These are phyloP conservation scores for Cyprinodon diabolis DNA, from an alignment of 2,797 vertebrate genomes.

Conservation along the genomic window DNA sequence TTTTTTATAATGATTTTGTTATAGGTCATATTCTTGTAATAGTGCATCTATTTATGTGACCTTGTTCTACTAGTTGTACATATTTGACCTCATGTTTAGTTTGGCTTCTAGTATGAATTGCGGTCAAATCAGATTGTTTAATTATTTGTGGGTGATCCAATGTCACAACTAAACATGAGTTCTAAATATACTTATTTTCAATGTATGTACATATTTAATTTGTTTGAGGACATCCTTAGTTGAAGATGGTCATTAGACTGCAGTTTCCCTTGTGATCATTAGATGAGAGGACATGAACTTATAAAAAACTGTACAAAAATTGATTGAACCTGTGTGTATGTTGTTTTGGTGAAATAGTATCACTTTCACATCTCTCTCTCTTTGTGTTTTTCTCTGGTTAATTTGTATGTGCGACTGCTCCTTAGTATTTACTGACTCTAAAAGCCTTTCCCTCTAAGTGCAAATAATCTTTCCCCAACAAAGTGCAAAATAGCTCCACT, in stretches of 20 bases:
- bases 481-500: conserved; percentile 68
- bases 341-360: not conserved
- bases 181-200: conserved; percentile 52
- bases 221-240: conserved; percentile 60
- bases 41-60: too few species aligned
- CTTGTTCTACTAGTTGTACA: too few species aligned
- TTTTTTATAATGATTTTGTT: too few species aligned
- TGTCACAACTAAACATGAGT: conserved; percentile 44
- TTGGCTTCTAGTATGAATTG: conserved; percentile 1
- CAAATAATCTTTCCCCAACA: conserved; percentile 74
- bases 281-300: conserved; percentile 53
- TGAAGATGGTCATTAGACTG: conserved; percentile 65
- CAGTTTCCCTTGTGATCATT: conserved; percentile 55
- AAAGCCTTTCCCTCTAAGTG: conserved; percentile 66
- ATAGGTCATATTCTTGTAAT: too few species aligned
- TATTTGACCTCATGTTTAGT: not conserved
- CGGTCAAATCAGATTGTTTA: conserved; percentile 17
- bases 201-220: not conserved
- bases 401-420: conserved; percentile 37
- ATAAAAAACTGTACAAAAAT: not conserved
- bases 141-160: conserved; percentile 31
- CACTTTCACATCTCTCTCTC: conserved; percentile 20
- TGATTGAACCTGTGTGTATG: not conserved
- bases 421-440: conserved; percentile 70
- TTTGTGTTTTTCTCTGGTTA: not conserved